Evolutionary conservation across 30 jellyfish, hydroid and myxozoan genomes (phyloP), one percentile per base, ranked within the genome.

Genomic region (Chrysaora quinquecirrha): DNA sequence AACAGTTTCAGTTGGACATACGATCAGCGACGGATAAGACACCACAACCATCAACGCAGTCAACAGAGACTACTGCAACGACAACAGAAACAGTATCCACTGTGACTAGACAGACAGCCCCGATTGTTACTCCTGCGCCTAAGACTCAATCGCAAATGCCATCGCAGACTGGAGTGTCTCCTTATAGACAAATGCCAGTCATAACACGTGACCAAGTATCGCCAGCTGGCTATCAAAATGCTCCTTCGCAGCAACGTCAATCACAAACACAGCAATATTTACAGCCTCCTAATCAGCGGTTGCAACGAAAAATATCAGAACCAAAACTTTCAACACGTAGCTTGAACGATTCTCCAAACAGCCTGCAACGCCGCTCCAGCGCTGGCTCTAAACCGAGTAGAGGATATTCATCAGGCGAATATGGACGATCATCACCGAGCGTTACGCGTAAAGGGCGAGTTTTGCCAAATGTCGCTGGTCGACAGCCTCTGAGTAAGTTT

Each of bases 171-270:
- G 87, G 85, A 10, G 69, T 76, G 31, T 76, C 93, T n/a, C 96
- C 95, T 2, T 90, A 90, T 50, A 69, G 97, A 4, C 96, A 76
- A 78, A 90, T 90, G 96, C 97, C 97, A 3, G 87, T 70, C 4
- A 76, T 89, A 2, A 64, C 93, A 10, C 71, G 93, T 1, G 85
- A 76, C 25, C 86, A 75, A 34, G 46, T 58, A 11, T 54, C 74
- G 14, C 48, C 58, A 11, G 86, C 54, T 64, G 64, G 76, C 21
- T 30, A 54, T 14, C 87, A 52, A 28, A 69, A 46, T 21, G 47
- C 73, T 4, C 32, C 67, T 22, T 29, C 72, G 20, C 80, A 63
- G 29, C 60, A 46, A 22, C 46, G 77, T 3, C 34, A 71, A 16
- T 31, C 83, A 4, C 90, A 80, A 54, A n/a, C n/a, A n/a, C n/a